Percentiles rank a stretch among this genome's conserved stretches.
Evolutionary conservation across 2,113 vertebrate species (phyloP).

Genomic region (Pangasianodon hypophthalmus): DNA sequence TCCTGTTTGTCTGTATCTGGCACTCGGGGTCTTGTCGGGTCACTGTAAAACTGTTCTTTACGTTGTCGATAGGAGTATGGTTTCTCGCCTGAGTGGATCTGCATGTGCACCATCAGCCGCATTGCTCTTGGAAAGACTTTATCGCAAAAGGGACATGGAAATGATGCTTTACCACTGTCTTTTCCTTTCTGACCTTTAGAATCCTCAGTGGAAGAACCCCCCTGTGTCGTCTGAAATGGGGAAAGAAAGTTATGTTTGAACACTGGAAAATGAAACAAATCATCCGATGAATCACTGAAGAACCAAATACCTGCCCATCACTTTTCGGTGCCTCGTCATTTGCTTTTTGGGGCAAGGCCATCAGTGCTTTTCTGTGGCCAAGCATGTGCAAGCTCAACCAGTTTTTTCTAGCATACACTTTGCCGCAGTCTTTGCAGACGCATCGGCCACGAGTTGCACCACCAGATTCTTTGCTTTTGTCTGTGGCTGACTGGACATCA

Average conservation of each 20-base stretch:
- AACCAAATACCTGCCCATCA: conserved; percentile 29
- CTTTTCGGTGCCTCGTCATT: not conserved
- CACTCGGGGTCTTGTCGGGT: conserved; percentile 38
- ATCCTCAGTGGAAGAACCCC: conserved; percentile 25
- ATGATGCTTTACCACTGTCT: conserved; percentile 34
- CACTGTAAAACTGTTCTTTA: conserved; percentile 47
- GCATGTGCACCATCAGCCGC: conserved; percentile 50
- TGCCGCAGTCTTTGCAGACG: not conserved
- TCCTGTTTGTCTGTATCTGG: conserved; percentile 37
- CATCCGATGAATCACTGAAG: not conserved
- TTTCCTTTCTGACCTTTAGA: conserved; percentile 30
- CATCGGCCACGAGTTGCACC: not conserved
- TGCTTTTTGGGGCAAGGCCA: not conserved
- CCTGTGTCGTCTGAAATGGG: conserved; percentile 5
- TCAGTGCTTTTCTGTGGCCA: conserved; percentile 8
- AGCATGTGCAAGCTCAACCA: conserved; percentile 35
- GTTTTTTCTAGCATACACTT: conserved; percentile 17
- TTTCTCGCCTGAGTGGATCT: conserved; percentile 65
- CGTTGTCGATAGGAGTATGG: conserved; percentile 55
- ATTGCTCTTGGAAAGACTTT: conserved; percentile 49
- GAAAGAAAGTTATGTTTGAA: not conserved
- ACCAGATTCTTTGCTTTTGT: not conserved
- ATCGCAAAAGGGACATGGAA: conserved; percentile 50
- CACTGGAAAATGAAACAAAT: not conserved
- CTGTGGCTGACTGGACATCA: not conserved